A percentile compares a stretch with the other conserved stretches of the same genome.
phyloP scores from a whole-genome alignment of 2,888 invertebrate species.

The Petrolisthes cinctipes region DNA sequence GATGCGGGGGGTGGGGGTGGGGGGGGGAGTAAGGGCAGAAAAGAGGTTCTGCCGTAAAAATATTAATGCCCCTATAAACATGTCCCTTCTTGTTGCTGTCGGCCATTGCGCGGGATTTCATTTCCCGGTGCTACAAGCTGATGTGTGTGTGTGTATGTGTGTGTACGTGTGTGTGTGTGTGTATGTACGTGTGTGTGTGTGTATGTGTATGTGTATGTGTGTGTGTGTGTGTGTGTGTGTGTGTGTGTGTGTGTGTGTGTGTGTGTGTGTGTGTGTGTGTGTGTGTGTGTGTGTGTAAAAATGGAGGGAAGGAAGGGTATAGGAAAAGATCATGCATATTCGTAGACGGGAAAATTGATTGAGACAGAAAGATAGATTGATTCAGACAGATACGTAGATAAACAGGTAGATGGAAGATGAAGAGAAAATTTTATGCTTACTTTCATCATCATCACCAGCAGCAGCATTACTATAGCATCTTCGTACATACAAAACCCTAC shows the following conservation, averaged over 20 bases:
- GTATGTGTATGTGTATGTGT: background rate
- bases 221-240: background rate
- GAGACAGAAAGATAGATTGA: too few species aligned
- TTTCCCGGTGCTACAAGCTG: conserved; percentile 18
- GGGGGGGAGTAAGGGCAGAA: background rate
- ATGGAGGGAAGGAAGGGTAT: too few species aligned
- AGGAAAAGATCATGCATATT: background rate
- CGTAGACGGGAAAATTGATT: too few species aligned
- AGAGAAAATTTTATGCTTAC: too few species aligned
- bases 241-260: conserved; percentile 11
- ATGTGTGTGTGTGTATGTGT: background rate
- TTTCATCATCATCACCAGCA: too few species aligned
- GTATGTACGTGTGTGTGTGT: background rate
- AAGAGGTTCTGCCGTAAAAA: conserved; percentile 31
- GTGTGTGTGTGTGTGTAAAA: too few species aligned
- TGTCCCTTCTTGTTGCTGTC: conserved; percentile 29
- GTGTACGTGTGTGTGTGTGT: background rate
- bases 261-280: background rate
- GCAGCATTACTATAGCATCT: too few species aligned
- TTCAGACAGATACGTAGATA: too few species aligned
- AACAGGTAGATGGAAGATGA: too few species aligned
- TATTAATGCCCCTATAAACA: conserved; percentile 35
- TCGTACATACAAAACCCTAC: too few species aligned
- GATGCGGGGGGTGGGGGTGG: conserved; percentile 6
- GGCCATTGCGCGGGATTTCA: conserved; percentile 25